Conservation (phyloP, 2,113 vertebrate species). For the Centropristis striata region DNA sequence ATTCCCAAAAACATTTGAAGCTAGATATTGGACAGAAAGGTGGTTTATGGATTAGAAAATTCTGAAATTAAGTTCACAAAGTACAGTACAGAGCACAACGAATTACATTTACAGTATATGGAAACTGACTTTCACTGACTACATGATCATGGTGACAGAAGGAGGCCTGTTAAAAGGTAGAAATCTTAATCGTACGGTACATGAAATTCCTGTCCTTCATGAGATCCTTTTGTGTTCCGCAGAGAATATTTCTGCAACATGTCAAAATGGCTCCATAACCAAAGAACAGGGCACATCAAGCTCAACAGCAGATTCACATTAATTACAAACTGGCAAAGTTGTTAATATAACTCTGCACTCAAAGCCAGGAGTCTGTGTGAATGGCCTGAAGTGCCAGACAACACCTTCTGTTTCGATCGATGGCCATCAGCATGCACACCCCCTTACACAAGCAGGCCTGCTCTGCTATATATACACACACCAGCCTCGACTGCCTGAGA, state of each 20-base stretch:
- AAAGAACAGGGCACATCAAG: slow-evolving; percentile 53
- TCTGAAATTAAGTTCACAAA: neutral
- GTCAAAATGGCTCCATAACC: slow-evolving; percentile 49
- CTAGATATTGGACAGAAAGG: neutral
- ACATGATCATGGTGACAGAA: neutral
- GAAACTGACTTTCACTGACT: neutral
- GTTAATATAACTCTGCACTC: slow-evolving; percentile 82
- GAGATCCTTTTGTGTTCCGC: slow-evolving; percentile 24
- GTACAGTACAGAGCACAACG: neutral
- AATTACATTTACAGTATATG: neutral
- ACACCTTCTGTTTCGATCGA: slow-evolving; percentile 86
- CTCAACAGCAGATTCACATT: slow-evolving; percentile 78
- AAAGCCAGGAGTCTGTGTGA: slow-evolving; percentile 83
- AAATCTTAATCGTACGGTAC: neutral
- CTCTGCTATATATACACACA: slow-evolving; percentile 66
- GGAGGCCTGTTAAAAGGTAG: neutral
- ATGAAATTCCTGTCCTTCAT: slow-evolving; percentile 1
- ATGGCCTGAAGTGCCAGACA: slow-evolving; percentile 85
- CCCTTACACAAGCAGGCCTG: slow-evolving; percentile 58
- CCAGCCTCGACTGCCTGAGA: slow-evolving; percentile 59
- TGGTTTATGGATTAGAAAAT: neutral
- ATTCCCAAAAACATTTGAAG: no score
- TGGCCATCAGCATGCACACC: slow-evolving; percentile 77
- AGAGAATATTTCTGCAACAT: slow-evolving; percentile 41
- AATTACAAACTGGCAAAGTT: slow-evolving; percentile 83